Evolutionary conservation across 2,113 vertebrate species (phyloP).

Genomic region (Catharus minimus): DNA sequence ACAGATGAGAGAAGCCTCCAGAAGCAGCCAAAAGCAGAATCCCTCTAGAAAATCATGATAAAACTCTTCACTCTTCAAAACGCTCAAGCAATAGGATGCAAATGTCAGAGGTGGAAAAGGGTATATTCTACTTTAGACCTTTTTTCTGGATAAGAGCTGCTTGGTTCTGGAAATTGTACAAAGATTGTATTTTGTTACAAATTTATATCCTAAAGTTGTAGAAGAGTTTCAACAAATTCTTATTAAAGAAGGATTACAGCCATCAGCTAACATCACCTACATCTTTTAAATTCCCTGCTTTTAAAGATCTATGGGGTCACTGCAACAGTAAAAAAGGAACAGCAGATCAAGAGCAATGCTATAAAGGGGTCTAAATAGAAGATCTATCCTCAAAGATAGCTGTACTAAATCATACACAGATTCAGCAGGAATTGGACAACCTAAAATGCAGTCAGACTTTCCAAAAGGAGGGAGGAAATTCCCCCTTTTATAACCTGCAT

Average conservation of each 20-base stretch:
- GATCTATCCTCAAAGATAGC: neutral
- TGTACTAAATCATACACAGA: neutral
- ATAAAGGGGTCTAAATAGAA: rapidly evolving
- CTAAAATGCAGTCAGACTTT: neutral
- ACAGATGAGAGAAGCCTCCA: neutral
- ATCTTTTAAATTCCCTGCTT: neutral
- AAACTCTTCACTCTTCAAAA: neutral
- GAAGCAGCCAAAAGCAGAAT: neutral
- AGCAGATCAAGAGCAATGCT: neutral
- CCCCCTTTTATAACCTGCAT: neutral
- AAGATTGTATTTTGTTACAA: neutral
- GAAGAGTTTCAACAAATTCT: neutral
- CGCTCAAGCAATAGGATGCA: neutral
- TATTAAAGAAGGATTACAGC: neutral
- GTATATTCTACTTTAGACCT: neutral
- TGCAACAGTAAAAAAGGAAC: neutral
- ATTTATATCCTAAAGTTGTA: neutral
- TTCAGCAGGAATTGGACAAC: neutral
- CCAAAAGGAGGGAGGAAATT: neutral
- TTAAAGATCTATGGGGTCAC: neutral
- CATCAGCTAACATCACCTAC: neutral
- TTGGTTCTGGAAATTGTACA: neutral
- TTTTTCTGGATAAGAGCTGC: neutral
- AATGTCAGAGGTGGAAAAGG: rapidly evolving
- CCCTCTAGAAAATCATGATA: neutral